Evolutionary conservation across 2,797 vertebrate genomes (phyloP), one percentile per base, ranked within the genome.

Genomic region (Phrynocephalus forsythii): DNA sequence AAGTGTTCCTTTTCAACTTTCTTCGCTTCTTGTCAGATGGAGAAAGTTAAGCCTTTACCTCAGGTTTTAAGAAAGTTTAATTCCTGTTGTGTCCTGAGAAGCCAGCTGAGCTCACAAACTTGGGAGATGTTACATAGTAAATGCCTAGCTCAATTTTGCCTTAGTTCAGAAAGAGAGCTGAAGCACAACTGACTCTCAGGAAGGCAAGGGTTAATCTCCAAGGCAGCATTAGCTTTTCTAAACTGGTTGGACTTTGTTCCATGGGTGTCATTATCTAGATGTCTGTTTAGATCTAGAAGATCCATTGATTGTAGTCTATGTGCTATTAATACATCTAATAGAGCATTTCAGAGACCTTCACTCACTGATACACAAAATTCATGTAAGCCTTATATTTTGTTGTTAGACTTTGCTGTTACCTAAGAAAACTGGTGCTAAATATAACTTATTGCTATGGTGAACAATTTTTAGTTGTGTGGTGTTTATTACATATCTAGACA

Each of bases 381-480:
- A 84, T 82, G 85, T 87, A 92, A 88, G 87, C 44, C 82, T 86
- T 88, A 90, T 38, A 88, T 83, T 93, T 91, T 6, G 69, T 91
- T 6, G 69, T 84, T 94, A 95, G 82, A 91, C 83, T 92, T 86
- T 86, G 20, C 13, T 86, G 78, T 56, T 81, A 33, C 79, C 18
- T 48, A 82, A 91, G 92, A 84, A 91, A 94, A 93, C 79, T 95
- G 95, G 94, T 95, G 95, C 95, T 95, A 95, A 92, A 87, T 44
- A 0, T 95, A 95, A 94, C 89, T 95, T 95, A 95, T 94, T 95
- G 92, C 94, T 94, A 92, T 94, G 92, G 93, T 79, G 87, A 93
- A 94, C 94, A 92, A 94, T 94, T 95, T 95, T 95, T 95, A 93
- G 94, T 93, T 92, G 92, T 95, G 94, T 94, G 60, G 92, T 94